phyloP scores from a whole-genome alignment of 2,113 vertebrate species.

The Cephalophus harveyi region DNA sequence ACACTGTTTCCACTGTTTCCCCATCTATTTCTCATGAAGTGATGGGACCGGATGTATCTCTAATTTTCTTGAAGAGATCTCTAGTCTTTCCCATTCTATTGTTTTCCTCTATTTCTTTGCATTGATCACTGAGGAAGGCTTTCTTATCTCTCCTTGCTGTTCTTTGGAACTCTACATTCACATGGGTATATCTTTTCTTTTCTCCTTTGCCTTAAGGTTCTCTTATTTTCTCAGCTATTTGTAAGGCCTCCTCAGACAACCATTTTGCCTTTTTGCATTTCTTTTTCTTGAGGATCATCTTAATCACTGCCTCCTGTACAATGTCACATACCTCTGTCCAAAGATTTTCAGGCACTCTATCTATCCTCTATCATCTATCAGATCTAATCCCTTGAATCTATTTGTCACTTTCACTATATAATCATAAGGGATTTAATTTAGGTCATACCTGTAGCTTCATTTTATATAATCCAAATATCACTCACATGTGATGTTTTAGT shows the following conservation, averaged over 20 bases:
- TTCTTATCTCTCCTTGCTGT: not conserved
- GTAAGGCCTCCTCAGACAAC: not conserved
- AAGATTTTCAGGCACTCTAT: not conserved
- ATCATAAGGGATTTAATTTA: not conserved
- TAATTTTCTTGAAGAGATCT: not conserved
- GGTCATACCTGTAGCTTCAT: not conserved
- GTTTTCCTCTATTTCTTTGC: not conserved
- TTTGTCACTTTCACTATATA: not conserved
- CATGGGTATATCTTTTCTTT: not conserved
- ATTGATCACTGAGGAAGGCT: not conserved
- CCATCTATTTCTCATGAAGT: too few relatives aligned
- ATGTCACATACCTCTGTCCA: rapidly evolving
- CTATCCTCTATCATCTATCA: not conserved
- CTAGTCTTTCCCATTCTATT: not conserved
- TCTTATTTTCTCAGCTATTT: not conserved
- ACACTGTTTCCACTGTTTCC: too few relatives aligned
- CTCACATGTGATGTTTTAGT: not conserved
- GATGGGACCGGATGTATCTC: not conserved
- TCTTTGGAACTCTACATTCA: not conserved
- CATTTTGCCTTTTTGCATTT: not conserved
- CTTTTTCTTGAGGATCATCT: not conserved
- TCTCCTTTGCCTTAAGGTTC: not conserved
- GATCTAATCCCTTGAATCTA: not conserved
- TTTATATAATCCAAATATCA: not conserved
- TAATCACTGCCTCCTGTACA: not conserved